These are phyloP conservation scores for Agrochola circellaris DNA, from an alignment of 2,888 invertebrate species.

Conservation along the genomic window DNA sequence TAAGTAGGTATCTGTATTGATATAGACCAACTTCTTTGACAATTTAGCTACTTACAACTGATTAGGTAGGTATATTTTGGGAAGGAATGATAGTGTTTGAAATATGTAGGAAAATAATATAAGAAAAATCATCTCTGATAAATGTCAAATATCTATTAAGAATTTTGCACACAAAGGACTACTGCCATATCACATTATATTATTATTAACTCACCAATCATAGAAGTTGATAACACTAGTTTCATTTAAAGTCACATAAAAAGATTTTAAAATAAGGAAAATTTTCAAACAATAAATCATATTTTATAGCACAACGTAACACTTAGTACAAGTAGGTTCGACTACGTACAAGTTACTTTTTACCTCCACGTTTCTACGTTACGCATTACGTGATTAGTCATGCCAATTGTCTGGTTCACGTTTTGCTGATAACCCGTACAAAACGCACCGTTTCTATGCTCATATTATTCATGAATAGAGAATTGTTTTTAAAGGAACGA, in stretches of 20 bases:
- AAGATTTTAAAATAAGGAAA: constrained; percentile 1
- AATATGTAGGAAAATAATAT: background rate
- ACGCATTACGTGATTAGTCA: constrained; percentile 66
- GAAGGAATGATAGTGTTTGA: background rate
- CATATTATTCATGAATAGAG: constrained; percentile 21
- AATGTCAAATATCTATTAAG: background rate
- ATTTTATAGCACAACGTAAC: constrained; percentile 53
- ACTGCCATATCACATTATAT: no score
- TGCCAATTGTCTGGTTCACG: constrained; percentile 64
- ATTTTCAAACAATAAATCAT: constrained; percentile 12
- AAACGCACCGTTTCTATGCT: constrained; percentile 42
- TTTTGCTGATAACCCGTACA: constrained; percentile 61
- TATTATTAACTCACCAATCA: constrained; percentile 29
- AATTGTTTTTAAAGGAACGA: constrained; percentile 30
- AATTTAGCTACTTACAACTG: background rate
- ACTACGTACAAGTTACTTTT: constrained; percentile 49
- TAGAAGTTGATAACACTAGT: background rate
- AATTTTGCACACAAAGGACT: background rate
- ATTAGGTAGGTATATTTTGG: background rate
- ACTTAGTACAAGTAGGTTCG: constrained; percentile 45
- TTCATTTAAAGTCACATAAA: constrained; percentile 19
- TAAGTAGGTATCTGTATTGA: background rate
- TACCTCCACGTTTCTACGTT: constrained; percentile 58
- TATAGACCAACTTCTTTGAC: background rate
- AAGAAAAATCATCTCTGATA: background rate